phyloP scores from a whole-genome alignment of 2,888 invertebrate species.

The Saturnia japonica region DNA sequence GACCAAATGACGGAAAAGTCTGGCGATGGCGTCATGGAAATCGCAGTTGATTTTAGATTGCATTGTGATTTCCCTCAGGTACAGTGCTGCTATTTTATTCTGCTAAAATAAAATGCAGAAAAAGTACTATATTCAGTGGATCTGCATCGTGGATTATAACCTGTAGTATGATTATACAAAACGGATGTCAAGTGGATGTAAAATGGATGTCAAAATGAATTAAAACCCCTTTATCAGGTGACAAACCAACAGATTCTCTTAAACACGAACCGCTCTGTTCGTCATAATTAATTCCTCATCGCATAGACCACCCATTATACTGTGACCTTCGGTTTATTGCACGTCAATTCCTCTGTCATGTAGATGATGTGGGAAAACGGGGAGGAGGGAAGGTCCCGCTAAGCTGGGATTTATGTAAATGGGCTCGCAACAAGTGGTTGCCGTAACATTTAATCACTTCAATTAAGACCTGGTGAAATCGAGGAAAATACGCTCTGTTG shows the following conservation, averaged over 20 bases:
- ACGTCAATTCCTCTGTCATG: background rate
- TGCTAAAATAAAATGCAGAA: background rate
- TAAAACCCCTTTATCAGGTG: background rate
- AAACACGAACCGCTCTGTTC: conserved; percentile 11
- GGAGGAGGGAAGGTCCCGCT: conserved; percentile 3
- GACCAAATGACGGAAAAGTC: no score
- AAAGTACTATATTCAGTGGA: background rate
- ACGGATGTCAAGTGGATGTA: background rate
- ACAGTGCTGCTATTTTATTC: no score
- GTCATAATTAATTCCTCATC: conserved; percentile 21
- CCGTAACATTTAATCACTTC: conserved; percentile 13
- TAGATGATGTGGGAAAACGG: background rate
- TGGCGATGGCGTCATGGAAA: no score
- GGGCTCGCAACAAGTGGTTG: conserved; percentile 17
- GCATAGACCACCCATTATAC: conserved; percentile 12
- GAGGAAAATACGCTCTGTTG: background rate
- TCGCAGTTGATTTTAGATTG: no score
- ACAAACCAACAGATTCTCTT: conserved; percentile 11
- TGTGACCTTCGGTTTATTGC: conserved; percentile 4
- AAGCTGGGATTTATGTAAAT: conserved; percentile 18
- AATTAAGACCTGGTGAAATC: conserved; percentile 10
- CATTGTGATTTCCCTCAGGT: no score
- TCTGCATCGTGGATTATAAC: background rate
- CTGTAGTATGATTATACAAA: background rate
- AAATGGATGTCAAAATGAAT: background rate